These are phyloP conservation scores for Alligator mississippiensis DNA, from an alignment of 2,113 vertebrate genomes.

Conservation along the genomic window DNA sequence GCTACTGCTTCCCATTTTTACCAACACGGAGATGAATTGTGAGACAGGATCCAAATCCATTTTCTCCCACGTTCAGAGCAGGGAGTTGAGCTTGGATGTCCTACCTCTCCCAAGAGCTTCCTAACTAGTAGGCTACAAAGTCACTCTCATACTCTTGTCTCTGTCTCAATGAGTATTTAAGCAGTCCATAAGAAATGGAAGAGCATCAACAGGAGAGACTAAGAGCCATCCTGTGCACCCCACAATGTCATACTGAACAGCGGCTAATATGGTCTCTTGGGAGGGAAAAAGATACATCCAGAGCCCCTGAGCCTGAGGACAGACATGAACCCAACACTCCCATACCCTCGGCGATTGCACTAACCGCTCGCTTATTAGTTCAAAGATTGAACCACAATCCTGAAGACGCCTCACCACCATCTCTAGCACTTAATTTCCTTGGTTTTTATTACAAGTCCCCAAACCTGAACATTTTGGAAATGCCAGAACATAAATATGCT, in stretches of 20 bases:
- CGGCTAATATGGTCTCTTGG: background rate
- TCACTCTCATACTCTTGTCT: too few relatives aligned
- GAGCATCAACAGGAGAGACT: too few relatives aligned
- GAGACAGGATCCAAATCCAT: too few relatives aligned
- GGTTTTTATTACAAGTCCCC: background rate
- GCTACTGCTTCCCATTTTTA: too few relatives aligned
- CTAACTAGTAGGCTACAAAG: too few relatives aligned
- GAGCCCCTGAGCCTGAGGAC: background rate
- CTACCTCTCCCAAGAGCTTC: too few relatives aligned
- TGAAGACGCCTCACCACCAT: background rate
- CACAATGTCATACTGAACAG: background rate
- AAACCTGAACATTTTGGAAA: background rate
- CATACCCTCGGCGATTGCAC: background rate
- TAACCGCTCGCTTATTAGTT: background rate
- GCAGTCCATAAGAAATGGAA: too few relatives aligned
- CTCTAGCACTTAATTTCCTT: background rate
- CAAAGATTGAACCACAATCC: background rate
- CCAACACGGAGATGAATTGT: too few relatives aligned
- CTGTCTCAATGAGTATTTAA: too few relatives aligned
- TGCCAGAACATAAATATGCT: background rate
- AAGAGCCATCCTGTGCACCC: background rate
- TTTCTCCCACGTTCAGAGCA: too few relatives aligned
- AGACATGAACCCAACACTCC: background rate
- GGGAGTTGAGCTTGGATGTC: too few relatives aligned
- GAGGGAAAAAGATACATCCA: background rate